phyloP scores from a whole-genome alignment of 2,797 vertebrate genomes.

The Erethizon dorsatum region DNA sequence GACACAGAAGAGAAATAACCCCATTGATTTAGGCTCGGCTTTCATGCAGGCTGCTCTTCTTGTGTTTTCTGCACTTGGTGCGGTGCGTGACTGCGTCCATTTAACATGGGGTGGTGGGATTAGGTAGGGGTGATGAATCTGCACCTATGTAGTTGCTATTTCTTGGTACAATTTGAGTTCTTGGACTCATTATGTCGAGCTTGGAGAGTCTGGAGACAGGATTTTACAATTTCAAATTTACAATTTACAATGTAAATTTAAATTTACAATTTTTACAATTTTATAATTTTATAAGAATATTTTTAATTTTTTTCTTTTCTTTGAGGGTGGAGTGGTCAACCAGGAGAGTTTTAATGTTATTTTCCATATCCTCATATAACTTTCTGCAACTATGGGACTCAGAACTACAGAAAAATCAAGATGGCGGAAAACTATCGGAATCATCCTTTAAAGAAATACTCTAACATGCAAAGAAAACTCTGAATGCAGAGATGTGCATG shows the following conservation, averaged over 20 bases:
- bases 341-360: conserved; percentile 27
- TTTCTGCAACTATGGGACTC: not conserved
- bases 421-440: not conserved
- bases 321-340: not conserved
- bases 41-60: not conserved
- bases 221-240: not conserved
- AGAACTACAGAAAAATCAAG: conserved; percentile 54
- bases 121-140: not conserved
- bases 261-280: not conserved
- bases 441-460: conserved; percentile 13
- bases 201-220: not conserved
- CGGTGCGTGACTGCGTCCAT: not conserved
- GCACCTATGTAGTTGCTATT: not conserved
- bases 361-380: not conserved
- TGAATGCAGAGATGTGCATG: not conserved
- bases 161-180: conserved; percentile 22
- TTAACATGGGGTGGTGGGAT: not conserved
- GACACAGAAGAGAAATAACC: not conserved
- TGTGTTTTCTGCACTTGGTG: not conserved
- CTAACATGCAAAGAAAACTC: not conserved
- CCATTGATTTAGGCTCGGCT: not conserved
- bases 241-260: not conserved
- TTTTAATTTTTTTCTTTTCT: conserved; percentile 25
- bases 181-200: not conserved
- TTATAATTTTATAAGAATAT: not conserved